phyloP scores from a whole-genome alignment of 2,797 vertebrate genomes.

The Eulemur mongoz region DNA sequence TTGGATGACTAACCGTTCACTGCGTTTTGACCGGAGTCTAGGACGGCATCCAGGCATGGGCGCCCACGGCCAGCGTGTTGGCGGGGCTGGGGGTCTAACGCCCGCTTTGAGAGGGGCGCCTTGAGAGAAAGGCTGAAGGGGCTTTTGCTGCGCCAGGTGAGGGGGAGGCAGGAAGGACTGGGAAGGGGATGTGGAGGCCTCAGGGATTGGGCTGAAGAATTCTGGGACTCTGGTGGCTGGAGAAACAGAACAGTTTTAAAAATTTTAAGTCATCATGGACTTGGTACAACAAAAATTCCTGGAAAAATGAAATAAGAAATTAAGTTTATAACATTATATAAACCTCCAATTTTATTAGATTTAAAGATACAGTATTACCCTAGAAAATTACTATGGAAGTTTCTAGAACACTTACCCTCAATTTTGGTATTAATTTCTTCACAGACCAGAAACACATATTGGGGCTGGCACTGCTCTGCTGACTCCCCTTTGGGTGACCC shows the following conservation, averaged over 20 bases:
- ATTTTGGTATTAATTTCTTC: background rate
- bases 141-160: background rate
- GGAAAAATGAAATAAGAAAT: background rate
- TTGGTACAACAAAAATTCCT: background rate
- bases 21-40: background rate
- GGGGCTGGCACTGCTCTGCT: fast-evolving
- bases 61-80: fast-evolving
- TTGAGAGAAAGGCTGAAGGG: background rate
- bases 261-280: background rate
- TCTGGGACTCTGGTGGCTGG: background rate
- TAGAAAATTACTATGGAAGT: background rate
- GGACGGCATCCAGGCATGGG: background rate
- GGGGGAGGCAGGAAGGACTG: background rate
- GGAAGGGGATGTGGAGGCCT: background rate
- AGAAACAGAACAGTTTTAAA: background rate
- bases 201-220: background rate
- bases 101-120: background rate
- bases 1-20: background rate
- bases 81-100: background rate
- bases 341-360: background rate
- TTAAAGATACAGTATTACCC: background rate
- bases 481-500: background rate
- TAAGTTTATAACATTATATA: background rate
- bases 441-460: background rate
- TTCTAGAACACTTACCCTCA: background rate